Percentiles rank a stretch among this genome's conserved stretches.
These are phyloP conservation scores for Morpho helenor DNA, from an alignment of 2,888 invertebrate species.

Conservation along the genomic window DNA sequence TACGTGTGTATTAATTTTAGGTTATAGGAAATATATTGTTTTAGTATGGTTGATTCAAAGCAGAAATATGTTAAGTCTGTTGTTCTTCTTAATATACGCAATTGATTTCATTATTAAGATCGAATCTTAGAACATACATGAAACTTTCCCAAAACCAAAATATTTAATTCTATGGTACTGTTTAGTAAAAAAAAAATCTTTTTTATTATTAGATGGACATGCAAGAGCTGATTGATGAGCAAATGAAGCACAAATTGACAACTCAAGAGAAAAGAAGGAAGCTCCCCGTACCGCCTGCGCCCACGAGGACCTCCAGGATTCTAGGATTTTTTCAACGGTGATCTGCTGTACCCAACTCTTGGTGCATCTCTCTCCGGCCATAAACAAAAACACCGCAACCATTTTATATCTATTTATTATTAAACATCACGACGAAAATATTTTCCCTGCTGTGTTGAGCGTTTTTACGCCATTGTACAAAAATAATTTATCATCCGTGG, in stretches of 20 bases:
- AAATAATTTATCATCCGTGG: conserved; percentile 38
- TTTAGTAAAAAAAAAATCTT: neutral
- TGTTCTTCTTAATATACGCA: too few relatives aligned
- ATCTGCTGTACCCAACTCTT: conserved; percentile 58
- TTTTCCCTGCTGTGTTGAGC: conserved; percentile 44
- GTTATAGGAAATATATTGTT: too few relatives aligned
- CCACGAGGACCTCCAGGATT: conserved; percentile 57
- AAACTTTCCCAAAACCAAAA: too few relatives aligned
- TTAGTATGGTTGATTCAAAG: too few relatives aligned
- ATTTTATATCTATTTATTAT: conserved; percentile 48
- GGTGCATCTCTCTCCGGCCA: conserved; percentile 45
- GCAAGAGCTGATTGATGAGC: conserved; percentile 94
- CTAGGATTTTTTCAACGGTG: conserved; percentile 77
- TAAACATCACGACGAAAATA: conserved; percentile 44
- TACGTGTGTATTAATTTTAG: too few relatives aligned
- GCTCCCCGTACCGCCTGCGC: conserved; percentile 60
- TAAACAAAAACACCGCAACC: conserved; percentile 49
- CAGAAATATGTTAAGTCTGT: too few relatives aligned
- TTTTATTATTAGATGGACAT: conserved; percentile 88
- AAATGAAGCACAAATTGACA: conserved; percentile 91
- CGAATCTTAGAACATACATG: too few relatives aligned
- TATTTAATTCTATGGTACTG: too few relatives aligned
- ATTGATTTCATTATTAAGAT: too few relatives aligned
- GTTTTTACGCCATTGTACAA: conserved; percentile 45
- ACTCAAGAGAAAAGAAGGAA: conserved; percentile 79